Evolutionary conservation across 2,888 invertebrate genomes (phyloP), one percentile per base, ranked within the genome.

Genomic region (Bembecia ichneumoniformis): DNA sequence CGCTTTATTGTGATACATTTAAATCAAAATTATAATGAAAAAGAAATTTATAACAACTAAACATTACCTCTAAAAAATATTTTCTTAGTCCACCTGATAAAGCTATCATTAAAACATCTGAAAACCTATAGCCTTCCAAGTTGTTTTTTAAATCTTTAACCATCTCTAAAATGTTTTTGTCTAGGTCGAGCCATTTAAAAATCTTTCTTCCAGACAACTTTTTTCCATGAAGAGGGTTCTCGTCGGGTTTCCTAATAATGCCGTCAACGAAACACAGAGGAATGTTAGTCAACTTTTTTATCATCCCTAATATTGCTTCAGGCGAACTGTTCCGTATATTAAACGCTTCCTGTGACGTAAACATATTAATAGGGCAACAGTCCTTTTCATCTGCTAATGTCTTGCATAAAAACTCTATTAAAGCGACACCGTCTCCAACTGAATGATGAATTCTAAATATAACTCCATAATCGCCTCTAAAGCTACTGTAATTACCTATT

Each of bases 371-470:
- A 16, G 55, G 43, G 44, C 57, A 57, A 43, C 57, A 52, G 28
- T 63, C 53, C n/a, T 57, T 59, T 45, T 71, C 60, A 56, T 89
- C 88, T 5, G 82, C 77, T 46, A 89, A 68, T 1, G 74, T 68
- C 57, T 84, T 76, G 52, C 87, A 68, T 11, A 90, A 63, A 51
- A 89, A 67, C 49, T 83, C 76, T 40, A 89, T 63, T 9, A 90
- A 62, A 3, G 88, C 81, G 1, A 86, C 78, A 1, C 89, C 89
- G 58, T 90, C 89, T 1, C 89, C 89, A 1, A 90, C 61, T 3
- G 88, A 75, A 64, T 90, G 89, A 62, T 90, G 89, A 49, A 89
- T 74, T 52, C 89, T 78, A 55, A 89, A 84, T 50, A 90, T 61
- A 35, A 90, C 66, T 1, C 87, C 87, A 68, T 77, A 67, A 51